These are phyloP conservation scores for Acanthosepion esculentum DNA, from an alignment of 2,888 invertebrate genomes.

Conservation along the genomic window DNA sequence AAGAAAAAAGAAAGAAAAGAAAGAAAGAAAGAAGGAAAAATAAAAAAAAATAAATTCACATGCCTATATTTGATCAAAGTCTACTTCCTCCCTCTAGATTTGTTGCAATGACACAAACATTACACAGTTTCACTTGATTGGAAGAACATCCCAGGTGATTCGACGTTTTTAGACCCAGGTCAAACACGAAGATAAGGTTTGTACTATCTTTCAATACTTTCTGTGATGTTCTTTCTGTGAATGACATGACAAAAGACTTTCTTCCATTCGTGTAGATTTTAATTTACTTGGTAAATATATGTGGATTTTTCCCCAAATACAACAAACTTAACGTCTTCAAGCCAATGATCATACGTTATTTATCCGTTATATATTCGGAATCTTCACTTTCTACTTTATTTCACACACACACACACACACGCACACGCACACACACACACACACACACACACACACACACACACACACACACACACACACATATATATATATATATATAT, in stretches of 20 bases:
- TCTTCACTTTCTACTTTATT: too few relatives aligned
- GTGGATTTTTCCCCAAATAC: too few relatives aligned
- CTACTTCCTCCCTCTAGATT: not conserved
- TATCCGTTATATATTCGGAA: too few relatives aligned
- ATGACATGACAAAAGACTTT: not conserved
- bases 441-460: too few relatives aligned
- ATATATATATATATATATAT: too few relatives aligned
- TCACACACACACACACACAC: too few relatives aligned
- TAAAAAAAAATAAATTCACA: not conserved
- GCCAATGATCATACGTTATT: too few relatives aligned
- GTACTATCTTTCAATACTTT: not conserved
- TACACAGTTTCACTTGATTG: not conserved
- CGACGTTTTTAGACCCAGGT: not conserved
- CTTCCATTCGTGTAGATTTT: not conserved
- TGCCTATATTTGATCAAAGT: slow-evolving; percentile 33
- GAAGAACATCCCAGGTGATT: not conserved
- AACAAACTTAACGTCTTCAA: too few relatives aligned
- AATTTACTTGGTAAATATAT: not conserved
- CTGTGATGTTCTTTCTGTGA: not conserved
- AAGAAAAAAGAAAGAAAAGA: too few relatives aligned
- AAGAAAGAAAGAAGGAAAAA: too few relatives aligned
- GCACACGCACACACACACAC: too few relatives aligned
- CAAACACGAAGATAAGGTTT: not conserved
- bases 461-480: too few relatives aligned
- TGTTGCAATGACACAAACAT: not conserved